These are phyloP conservation scores for Cricetomys ansorgei DNA, from an alignment of 2,113 vertebrate genomes.

Conservation along the genomic window DNA sequence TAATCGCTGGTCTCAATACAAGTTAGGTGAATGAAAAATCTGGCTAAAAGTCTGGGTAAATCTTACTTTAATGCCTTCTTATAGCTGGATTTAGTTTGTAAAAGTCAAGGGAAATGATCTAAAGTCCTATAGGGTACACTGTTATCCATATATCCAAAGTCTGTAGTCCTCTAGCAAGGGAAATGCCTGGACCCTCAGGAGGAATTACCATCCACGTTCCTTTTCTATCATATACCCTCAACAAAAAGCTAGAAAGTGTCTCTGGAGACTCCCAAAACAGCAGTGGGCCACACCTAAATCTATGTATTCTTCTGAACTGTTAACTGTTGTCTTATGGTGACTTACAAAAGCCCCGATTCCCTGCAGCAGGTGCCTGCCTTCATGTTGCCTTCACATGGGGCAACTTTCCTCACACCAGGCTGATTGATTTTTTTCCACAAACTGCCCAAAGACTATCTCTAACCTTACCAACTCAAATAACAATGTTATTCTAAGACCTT, in stretches of 20 bases:
- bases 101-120: neutral
- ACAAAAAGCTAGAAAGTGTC: neutral
- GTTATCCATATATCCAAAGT: neutral
- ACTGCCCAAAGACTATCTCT: neutral
- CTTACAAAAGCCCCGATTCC: neutral
- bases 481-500: neutral
- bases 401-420: neutral
- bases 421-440: neutral
- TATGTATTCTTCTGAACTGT: neutral
- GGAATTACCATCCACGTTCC: no score
- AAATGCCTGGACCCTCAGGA: neutral
- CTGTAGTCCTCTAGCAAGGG: neutral
- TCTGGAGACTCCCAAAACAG: neutral
- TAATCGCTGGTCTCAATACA: neutral
- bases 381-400: neutral
- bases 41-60: neutral
- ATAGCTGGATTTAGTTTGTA: no score
- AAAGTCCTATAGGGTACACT: neutral
- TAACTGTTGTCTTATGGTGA: neutral
- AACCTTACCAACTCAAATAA: neutral
- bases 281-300: neutral
- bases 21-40: neutral
- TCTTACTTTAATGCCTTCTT: neutral
- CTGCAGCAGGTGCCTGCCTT: neutral
- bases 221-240: neutral